Evolutionary conservation across 30 jellyfish, hydroid and myxozoan species (phyloP).

Genomic region (Aurelia aurita complex sp. Pacific): DNA sequence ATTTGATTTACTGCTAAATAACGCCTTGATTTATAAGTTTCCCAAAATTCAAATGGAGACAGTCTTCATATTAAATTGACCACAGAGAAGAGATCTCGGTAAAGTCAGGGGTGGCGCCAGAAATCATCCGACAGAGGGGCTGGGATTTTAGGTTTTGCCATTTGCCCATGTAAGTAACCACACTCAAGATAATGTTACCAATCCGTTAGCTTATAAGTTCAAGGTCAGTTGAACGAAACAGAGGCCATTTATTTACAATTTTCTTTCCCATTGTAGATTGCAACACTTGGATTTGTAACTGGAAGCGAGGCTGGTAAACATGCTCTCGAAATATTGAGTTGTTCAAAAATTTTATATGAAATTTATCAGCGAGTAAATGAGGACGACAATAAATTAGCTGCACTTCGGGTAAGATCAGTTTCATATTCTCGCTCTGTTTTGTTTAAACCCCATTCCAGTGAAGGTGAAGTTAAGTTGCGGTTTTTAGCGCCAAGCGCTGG

Average conservation of each 20-base stretch:
- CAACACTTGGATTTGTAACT: constrained; percentile 69
- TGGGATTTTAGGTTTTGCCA: too few relatives aligned
- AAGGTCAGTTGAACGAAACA: too few relatives aligned
- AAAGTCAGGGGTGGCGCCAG: too few relatives aligned
- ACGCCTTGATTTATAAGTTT: too few relatives aligned
- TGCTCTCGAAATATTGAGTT: constrained; percentile 44
- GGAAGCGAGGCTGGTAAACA: constrained; percentile 74
- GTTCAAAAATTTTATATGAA: constrained; percentile 59
- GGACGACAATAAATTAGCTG: constrained; percentile 57
- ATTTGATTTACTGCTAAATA: too few relatives aligned
- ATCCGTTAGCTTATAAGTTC: not conserved
- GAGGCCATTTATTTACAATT: not conserved
- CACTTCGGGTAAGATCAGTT: constrained; percentile 46
- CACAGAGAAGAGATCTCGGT: too few relatives aligned
- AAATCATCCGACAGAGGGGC: too few relatives aligned
- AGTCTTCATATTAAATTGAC: too few relatives aligned
- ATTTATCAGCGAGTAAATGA: constrained; percentile 66
- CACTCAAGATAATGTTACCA: not conserved
- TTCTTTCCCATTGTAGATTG: constrained; percentile 34
- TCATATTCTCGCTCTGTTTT: not conserved
- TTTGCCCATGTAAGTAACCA: not conserved
- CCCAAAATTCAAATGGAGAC: too few relatives aligned
- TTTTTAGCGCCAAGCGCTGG: too few relatives aligned
- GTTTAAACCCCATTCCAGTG: too few relatives aligned
- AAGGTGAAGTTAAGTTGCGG: too few relatives aligned